Base-by-base conservation (phyloP, 1,140 invertebrate genomes). In the Eumeta japonica region DNA sequence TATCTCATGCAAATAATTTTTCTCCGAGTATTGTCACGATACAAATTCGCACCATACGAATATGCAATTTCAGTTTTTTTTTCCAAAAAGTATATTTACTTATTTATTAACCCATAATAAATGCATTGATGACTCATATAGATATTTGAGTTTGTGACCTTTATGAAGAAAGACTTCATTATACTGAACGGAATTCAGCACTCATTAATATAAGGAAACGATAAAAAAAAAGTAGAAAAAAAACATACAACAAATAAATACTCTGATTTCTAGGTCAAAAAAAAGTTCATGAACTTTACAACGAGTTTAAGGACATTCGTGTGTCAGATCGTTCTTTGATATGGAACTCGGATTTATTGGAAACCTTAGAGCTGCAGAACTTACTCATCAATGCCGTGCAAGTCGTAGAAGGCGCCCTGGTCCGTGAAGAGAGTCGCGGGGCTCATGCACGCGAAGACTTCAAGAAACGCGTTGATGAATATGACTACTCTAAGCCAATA, bases 401-500 rank as follows among this genome's bases (percentile, higher is more conserved):
- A 74, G 96, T 95, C 2, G 94, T 98, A 54, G 81, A 87, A 35
- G 81, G 81, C 0, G 97, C 97, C 10, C 92, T 96, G 66, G 92
- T 91, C 28, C 79, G 97, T 18, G 97, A 97, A 67, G 97, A 99
- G 79, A 95, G 91, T n/a, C 82, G 97, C 34, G 97, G 97, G 16
- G 97, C 97, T 17, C 97, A 99, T 76, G 93, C 95, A 1, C 79
- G 97, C 14, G 96, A 98, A 76, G 96, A 98, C 76, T 98, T 88
- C 66, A 91, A 91, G 62, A 80, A 80, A 3, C 77, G 97, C 32
- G 66, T 91, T 19, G 97, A 99, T 75, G 97, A 99, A 73, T 92
- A 81, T 53, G 94, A 98, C 72, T 98, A 92, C 62, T 85, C 84
- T 43, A 97, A 97, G 64, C 89, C 96, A 0, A 15, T 94, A 1